Evolutionary conservation across 1,140 invertebrate species (phyloP).

Genomic region (Oreohelix idahoensis): DNA sequence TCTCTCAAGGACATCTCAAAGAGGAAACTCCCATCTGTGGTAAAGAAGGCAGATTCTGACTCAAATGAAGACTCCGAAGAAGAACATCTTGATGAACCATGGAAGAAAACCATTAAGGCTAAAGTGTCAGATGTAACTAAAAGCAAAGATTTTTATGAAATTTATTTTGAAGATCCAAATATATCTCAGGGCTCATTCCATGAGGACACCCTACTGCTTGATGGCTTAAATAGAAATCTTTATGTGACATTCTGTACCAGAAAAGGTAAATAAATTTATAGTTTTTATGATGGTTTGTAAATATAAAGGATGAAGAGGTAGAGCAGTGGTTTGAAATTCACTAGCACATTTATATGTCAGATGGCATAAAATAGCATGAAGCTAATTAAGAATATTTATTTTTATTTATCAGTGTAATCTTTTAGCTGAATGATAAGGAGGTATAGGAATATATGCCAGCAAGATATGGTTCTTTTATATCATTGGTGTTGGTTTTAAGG

Average conservation of each 20-base stretch:
- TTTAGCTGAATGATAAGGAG: no score
- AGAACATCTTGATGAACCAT: not conserved
- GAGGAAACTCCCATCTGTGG: not conserved
- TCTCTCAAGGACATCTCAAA: not conserved
- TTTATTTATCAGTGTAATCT: no score
- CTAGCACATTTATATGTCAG: no score
- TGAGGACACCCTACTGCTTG: slow-evolving; percentile 1
- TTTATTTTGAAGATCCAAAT: slow-evolving; percentile 14
- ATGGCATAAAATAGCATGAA: no score
- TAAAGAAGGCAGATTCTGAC: not conserved
- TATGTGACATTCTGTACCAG: slow-evolving; percentile 13
- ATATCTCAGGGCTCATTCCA: not conserved
- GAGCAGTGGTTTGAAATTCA: no score
- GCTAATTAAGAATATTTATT: no score
- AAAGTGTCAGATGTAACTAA: not conserved
- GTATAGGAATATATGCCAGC: no score
- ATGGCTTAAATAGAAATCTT: slow-evolving; percentile 11
- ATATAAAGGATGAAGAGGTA: no score
- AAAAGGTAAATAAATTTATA: not conserved
- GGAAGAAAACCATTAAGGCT: slow-evolving; percentile 12
- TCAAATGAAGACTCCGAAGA: not conserved
- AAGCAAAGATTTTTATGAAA: not conserved
- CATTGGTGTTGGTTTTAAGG: no score
- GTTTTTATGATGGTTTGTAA: no score
- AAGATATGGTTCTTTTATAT: no score